phyloP scores from a whole-genome alignment of 2,113 vertebrate genomes.

The Mellivora capensis region DNA sequence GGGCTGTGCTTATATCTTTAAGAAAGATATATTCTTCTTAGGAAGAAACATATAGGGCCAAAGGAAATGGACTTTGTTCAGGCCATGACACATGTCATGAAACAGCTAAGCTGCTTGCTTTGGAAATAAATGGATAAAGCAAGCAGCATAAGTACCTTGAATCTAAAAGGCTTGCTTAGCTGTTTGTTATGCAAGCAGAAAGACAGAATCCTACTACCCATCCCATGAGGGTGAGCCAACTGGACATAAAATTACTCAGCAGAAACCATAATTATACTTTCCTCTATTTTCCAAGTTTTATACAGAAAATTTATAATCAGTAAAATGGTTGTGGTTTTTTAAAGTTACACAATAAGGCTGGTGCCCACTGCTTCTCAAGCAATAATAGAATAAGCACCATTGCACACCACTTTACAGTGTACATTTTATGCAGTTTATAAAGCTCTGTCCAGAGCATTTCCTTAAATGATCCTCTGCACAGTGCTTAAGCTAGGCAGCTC shows the following conservation, averaged over 20 bases:
- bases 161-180: not conserved
- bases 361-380: not conserved
- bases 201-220: not conserved
- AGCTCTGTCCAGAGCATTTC: not conserved
- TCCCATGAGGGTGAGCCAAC: not conserved
- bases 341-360: not conserved
- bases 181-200: not conserved
- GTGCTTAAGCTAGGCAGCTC: not conserved
- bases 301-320: not conserved
- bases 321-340: not conserved
- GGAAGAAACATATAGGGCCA: not conserved
- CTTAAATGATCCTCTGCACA: not conserved
- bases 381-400: not conserved
- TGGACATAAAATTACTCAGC: not conserved
- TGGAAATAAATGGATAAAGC: not conserved
- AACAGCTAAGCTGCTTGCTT: not conserved
- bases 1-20: not conserved
- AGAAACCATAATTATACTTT: slow-evolving; percentile 11
- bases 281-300: slow-evolving; percentile 25
- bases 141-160: not conserved
- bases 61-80: not conserved
- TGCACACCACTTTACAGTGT: no score
- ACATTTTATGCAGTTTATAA: not conserved
- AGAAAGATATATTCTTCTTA: not conserved
- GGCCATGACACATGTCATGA: not conserved